Base-by-base conservation (phyloP, 2,113 vertebrate species). In the Phyllostomus discolor region DNA sequence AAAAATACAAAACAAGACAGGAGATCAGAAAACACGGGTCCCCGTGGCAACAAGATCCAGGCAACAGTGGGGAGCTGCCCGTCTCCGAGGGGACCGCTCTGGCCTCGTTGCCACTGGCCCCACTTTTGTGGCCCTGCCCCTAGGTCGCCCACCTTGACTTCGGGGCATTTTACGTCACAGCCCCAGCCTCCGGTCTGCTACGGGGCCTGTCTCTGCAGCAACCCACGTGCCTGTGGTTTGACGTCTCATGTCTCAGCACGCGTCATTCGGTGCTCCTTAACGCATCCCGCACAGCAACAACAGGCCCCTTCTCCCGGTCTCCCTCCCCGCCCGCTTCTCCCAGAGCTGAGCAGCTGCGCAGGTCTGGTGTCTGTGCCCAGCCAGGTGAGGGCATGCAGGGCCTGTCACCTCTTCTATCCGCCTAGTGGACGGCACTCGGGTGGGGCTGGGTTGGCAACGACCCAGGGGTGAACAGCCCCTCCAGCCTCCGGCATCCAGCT, bases 111-210 rank as follows among this genome's bases (percentile, higher is more conserved):
- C 54, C 12, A 0, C 26, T 33, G 9, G 46, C 64, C 9, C 82
- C 28, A 4, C n/a, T 38, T 19, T 31, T 19, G 5, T 57, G 54
- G n/a, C 70, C 73, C 46, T 33, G 2, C 33, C 50, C n/a, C n/a
- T 5, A 33, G 46, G 50, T 33, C 20, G 12, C 41, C 52, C 46
- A 1, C 59, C 28, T 81, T 70, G 70, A 76, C 69, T 70, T 82
- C 1, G 28, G 35, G 6, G 48, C 54, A 22, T 57, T 88, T 41
- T 14, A 7, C 33, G 79, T 54, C 82, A 33, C 28, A 38, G 1
- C 5, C 3, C 7, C 15, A 6, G 7, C 22, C 67, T 78, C 5
- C 7, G 5, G 28, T 26, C 33, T 50, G 26, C 0, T 0, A 19
- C 50, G 14, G 20, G 43, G 43, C 70, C 72, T 46, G n/a, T 38